These are phyloP conservation scores for Campoletis raptor DNA, from an alignment of 2,888 invertebrate species.

Conservation along the genomic window DNA sequence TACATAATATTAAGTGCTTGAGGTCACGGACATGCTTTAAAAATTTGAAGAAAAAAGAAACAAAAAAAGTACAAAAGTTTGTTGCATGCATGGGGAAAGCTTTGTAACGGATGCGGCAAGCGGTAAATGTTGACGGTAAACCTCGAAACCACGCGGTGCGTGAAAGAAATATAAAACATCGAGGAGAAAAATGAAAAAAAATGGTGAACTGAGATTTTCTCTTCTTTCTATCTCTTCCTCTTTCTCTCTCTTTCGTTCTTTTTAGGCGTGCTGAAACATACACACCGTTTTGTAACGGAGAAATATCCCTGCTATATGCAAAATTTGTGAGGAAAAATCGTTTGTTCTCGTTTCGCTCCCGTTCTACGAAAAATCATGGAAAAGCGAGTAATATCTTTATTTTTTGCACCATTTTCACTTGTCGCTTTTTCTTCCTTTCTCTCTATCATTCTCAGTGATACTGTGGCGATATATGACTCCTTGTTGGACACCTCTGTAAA, in stretches of 20 bases:
- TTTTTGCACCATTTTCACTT: background rate
- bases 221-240: constrained; percentile 9
- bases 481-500: constrained; percentile 28
- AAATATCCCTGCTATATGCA: constrained; percentile 15
- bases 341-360: background rate
- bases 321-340: constrained; percentile 30
- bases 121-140: constrained; percentile 14
- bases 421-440: background rate
- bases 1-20: background rate
- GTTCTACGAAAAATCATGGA: constrained; percentile 46
- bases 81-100: background rate
- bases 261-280: background rate
- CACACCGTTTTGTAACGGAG: background rate
- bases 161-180: constrained; percentile 11
- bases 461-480: constrained; percentile 20
- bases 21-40: background rate
- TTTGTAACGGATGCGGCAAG: background rate
- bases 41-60: background rate
- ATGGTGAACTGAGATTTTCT: constrained; percentile 34
- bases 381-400: constrained; percentile 10
- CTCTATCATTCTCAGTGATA: constrained; percentile 18
- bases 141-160: background rate
- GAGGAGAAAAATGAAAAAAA: constrained; percentile 11
- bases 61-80: background rate
- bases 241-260: background rate